phyloP scores from a whole-genome alignment of 2,888 invertebrate genomes.

The Catonia carolina region DNA sequence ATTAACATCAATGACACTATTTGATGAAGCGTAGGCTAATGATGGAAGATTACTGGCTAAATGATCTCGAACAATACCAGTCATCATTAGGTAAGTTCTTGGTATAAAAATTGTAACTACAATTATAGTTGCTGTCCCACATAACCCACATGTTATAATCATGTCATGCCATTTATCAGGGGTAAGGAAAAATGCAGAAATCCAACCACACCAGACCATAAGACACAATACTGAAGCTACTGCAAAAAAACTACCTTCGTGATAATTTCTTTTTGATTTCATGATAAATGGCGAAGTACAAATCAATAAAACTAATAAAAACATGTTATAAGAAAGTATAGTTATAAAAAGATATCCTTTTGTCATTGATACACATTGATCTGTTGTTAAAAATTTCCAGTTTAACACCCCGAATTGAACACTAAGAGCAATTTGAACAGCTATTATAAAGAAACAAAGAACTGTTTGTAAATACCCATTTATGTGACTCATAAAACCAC shows the following conservation, averaged over 20 bases:
- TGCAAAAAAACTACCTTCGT: slow-evolving; percentile 50
- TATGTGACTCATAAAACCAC: slow-evolving; percentile 61
- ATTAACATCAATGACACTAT: slow-evolving; percentile 42
- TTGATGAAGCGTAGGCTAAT: slow-evolving; percentile 31
- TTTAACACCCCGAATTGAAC: slow-evolving; percentile 41
- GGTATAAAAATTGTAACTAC: slow-evolving; percentile 60
- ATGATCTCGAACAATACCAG: slow-evolving; percentile 54
- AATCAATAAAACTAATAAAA: slow-evolving; percentile 52
- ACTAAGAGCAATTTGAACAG: slow-evolving; percentile 48
- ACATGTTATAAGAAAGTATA: slow-evolving; percentile 54
- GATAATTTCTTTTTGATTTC: slow-evolving; percentile 59
- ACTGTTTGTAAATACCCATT: slow-evolving; percentile 62
- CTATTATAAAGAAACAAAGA: slow-evolving; percentile 55
- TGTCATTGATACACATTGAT: slow-evolving; percentile 45
- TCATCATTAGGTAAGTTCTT: slow-evolving; percentile 60
- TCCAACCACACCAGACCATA: slow-evolving; percentile 55
- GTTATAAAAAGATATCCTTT: slow-evolving; percentile 48
- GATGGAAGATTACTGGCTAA: slow-evolving; percentile 39
- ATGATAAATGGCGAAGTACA: slow-evolving; percentile 54
- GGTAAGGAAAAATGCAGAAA: slow-evolving; percentile 47
- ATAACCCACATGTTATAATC: slow-evolving; percentile 53
- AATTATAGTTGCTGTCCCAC: slow-evolving; percentile 56
- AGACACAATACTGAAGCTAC: slow-evolving; percentile 50
- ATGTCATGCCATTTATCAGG: slow-evolving; percentile 43
- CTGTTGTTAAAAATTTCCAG: slow-evolving; percentile 46